phyloP scores from a whole-genome alignment of 2,797 vertebrate genomes.

The Sebastes iracundus region DNA sequence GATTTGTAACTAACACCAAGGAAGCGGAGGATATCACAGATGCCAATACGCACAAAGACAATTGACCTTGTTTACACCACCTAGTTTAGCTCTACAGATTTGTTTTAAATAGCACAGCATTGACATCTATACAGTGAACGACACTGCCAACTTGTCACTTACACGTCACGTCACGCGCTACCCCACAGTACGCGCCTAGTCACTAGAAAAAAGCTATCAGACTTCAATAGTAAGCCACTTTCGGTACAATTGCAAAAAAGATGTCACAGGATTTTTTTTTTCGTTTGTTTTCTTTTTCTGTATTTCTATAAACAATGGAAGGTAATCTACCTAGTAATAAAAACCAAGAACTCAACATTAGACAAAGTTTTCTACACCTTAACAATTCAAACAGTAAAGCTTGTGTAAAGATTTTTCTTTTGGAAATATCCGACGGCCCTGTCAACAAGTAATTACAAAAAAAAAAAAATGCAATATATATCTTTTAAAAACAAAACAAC shows the following conservation, averaged over 20 bases:
- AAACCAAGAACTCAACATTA: conserved; percentile 89
- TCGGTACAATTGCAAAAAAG: conserved; percentile 98
- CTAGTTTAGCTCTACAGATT: conserved; percentile 85
- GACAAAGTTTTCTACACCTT: conserved; percentile 91
- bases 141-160: conserved; percentile 88
- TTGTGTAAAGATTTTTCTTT: conserved; percentile 87
- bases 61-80: conserved; percentile 84
- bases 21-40: conserved; percentile 79
- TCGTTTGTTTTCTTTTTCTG: conserved; percentile 80
- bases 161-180: conserved; percentile 88
- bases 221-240: conserved; percentile 98
- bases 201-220: conserved; percentile 89
- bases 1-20: conserved; percentile 74
- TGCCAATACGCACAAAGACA: conserved; percentile 80
- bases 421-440: conserved; percentile 85
- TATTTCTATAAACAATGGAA: conserved; percentile 95
- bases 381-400: conserved; percentile 91
- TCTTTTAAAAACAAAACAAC: conserved; percentile 67
- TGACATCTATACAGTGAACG: conserved; percentile 87
- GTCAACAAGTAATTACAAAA: conserved; percentile 82
- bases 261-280: conserved; percentile 87
- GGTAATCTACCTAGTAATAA: conserved; percentile 90
- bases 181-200: conserved; percentile 86
- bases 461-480: conserved; percentile 59
- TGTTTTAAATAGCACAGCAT: conserved; percentile 86